Percentiles rank a stretch among this genome's conserved stretches.
Evolutionary conservation across 1,140 invertebrate species (phyloP).

Genomic region (Venturia canescens): DNA sequence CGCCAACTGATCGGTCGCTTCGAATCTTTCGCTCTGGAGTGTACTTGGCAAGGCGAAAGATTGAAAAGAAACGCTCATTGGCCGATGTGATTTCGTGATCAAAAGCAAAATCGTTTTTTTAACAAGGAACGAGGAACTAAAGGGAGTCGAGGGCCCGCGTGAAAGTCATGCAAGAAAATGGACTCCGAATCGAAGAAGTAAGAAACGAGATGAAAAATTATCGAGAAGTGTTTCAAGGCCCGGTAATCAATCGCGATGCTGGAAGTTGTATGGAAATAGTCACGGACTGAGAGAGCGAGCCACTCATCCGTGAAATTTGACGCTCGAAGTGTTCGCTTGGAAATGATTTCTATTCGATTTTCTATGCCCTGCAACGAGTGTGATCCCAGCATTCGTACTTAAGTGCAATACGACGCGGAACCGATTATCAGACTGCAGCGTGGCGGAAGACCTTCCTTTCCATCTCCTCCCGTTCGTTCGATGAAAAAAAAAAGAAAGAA

Average conservation of each 20-base stretch:
- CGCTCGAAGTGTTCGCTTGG: constrained; percentile 28
- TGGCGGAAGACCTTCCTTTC: constrained; percentile 26
- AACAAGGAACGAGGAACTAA: too few relatives aligned
- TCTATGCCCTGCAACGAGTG: background rate
- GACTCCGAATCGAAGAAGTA: background rate
- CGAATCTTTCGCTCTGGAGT: too few relatives aligned
- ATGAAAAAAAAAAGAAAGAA: too few relatives aligned
- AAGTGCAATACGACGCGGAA: constrained; percentile 24
- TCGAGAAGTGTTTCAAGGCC: constrained; percentile 24
- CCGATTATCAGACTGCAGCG: constrained; percentile 36
- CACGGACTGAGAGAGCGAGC: constrained; percentile 18
- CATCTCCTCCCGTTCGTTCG: background rate
- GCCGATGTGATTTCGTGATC: too few relatives aligned
- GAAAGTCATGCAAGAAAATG: too few relatives aligned
- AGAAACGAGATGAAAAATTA: constrained; percentile 8
- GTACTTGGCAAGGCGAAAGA: too few relatives aligned
- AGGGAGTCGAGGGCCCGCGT: too few relatives aligned
- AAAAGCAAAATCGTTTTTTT: too few relatives aligned
- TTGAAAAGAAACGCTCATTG: too few relatives aligned
- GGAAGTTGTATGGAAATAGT: constrained; percentile 10
- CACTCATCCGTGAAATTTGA: constrained; percentile 36
- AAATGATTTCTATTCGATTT: constrained; percentile 33
- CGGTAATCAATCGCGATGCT: constrained; percentile 26
- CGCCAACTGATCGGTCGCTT: too few relatives aligned
- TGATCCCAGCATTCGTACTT: background rate